Conservation (phyloP, 2,888 invertebrate species). For the Hemaris fuciformis region DNA sequence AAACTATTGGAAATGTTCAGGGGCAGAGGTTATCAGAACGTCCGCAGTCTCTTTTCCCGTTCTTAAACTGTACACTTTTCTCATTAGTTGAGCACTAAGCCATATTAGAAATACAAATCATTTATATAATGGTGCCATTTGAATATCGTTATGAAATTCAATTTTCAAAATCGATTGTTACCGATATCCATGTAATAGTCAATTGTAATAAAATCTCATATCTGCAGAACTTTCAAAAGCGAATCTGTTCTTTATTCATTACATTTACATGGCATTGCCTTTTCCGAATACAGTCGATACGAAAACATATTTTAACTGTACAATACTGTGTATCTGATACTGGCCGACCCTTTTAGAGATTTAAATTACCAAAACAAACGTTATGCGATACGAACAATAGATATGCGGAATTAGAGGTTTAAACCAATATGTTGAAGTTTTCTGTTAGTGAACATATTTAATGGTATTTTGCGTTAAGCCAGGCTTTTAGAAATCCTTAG, state of each 20-base stretch:
- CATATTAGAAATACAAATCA: background rate
- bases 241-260: slow-evolving; percentile 7
- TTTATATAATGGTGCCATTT: background rate
- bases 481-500: no score
- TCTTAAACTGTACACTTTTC: background rate
- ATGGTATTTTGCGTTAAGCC: no score
- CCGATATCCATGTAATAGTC: background rate
- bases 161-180: slow-evolving; percentile 1
- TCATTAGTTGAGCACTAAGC: background rate
- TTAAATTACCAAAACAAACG: slow-evolving; percentile 12
- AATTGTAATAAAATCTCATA: slow-evolving; percentile 3
- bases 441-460: no score
- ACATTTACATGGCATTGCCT: slow-evolving; percentile 11
- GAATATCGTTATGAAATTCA: background rate
- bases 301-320: slow-evolving; percentile 8
- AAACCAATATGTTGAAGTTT: slow-evolving; percentile 19
- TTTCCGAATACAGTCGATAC: background rate
- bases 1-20: no score
- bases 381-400: background rate
- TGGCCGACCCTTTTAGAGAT: slow-evolving; percentile 5
- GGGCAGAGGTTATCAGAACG: no score
- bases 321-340: slow-evolving; percentile 4
- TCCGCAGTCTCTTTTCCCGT: background rate
- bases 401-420: background rate
- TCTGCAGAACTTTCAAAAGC: background rate